These are phyloP conservation scores for Lophochroa leadbeateri DNA, from an alignment of 2,113 vertebrate species.

Conservation along the genomic window DNA sequence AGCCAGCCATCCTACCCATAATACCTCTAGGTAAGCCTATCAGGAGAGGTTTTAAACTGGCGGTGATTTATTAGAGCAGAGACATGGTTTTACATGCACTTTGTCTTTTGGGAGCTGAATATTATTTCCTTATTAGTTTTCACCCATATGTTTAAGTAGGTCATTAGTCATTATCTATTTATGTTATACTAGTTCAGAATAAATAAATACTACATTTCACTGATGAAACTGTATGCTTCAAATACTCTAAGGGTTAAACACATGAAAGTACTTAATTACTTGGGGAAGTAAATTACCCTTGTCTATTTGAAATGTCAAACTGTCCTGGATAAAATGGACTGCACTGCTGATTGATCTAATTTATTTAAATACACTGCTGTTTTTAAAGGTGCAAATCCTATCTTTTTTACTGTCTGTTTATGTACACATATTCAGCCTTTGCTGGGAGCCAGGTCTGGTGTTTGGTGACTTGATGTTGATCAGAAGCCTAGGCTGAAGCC, in stretches of 20 bases:
- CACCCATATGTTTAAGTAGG: conserved; percentile 15
- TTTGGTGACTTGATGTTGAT: background rate
- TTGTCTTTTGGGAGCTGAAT: background rate
- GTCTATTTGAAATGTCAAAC: conserved; percentile 8
- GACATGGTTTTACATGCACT: background rate
- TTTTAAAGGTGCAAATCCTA: background rate
- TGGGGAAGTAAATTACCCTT: background rate
- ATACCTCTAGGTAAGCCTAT: background rate
- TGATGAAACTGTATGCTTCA: background rate
- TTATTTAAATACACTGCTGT: background rate
- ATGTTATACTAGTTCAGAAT: background rate
- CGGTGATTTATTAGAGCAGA: background rate
- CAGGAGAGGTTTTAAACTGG: background rate
- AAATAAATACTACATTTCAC: background rate
- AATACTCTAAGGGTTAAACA: background rate
- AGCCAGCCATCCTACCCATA: background rate
- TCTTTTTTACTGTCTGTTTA: background rate
- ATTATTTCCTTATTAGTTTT: background rate
- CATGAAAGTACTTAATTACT: conserved; percentile 1
- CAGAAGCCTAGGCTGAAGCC: background rate
- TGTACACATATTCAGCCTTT: background rate
- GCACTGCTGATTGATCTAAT: background rate
- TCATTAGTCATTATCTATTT: conserved; percentile 25
- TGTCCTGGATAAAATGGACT: background rate
- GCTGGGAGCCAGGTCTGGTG: background rate